Conservation (phyloP, 2,113 vertebrate species). For the Terrapene triunguis region DNA sequence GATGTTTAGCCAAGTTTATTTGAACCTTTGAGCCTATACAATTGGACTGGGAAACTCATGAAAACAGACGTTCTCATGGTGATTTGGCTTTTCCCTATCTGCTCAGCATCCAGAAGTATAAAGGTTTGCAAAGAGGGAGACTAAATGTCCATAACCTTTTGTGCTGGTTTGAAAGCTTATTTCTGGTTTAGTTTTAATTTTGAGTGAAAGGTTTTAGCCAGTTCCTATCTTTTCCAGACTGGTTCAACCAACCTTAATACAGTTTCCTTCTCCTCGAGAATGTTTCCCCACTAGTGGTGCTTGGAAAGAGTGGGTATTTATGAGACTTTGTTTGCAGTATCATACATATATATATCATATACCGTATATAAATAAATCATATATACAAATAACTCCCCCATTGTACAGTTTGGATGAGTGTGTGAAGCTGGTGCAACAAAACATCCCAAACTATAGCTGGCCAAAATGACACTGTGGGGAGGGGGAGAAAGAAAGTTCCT, state of each 20-base stretch:
- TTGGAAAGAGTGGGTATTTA: not conserved
- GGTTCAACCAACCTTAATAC: not conserved
- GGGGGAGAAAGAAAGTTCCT: not conserved
- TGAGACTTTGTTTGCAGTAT: not conserved
- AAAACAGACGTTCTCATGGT: not conserved
- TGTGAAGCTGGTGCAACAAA: not conserved
- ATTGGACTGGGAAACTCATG: not conserved
- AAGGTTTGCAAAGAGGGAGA: not conserved
- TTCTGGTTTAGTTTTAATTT: not conserved
- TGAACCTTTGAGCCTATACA: not conserved
- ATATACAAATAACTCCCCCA: not conserved
- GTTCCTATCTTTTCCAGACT: not conserved
- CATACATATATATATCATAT: not conserved
- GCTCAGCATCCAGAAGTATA: not conserved
- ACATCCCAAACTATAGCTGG: not conserved
- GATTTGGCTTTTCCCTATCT: not conserved
- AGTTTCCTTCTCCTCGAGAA: not conserved
- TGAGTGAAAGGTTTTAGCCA: not conserved
- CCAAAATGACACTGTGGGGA: slow-evolving; percentile 9
- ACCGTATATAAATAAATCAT: not conserved
- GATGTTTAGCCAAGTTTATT: not conserved
- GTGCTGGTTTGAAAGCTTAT: not conserved
- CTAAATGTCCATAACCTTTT: not conserved
- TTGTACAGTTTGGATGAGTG: not conserved
- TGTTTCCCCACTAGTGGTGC: not conserved